Evolutionary conservation across 2,797 vertebrate genomes (phyloP), one percentile per base, ranked within the genome.

Genomic region (Dendrocincla tyrannina): DNA sequence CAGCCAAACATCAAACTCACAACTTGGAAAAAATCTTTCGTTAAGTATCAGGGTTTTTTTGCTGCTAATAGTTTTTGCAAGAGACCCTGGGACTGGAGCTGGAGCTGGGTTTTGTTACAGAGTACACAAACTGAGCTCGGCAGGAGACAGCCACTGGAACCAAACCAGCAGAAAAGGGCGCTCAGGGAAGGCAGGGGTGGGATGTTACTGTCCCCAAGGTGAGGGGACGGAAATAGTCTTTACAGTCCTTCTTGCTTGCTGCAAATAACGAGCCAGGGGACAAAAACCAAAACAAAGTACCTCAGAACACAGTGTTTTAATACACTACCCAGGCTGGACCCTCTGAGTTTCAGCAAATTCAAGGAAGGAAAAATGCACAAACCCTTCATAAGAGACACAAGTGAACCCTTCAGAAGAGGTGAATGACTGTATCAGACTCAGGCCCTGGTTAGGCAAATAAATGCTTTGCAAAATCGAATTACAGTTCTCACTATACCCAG

Each of bases 401-500:
- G 92, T 41, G 69, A 60, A 72, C 22, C 39, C 30, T 82, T 81
- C 35, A 3, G 32, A 52, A 55, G 35, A 81, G 59, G 47, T 90
- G 52, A 77, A 58, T 91, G 76, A 75, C 33, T 1, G 0, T 42
- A 18, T 85, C 52, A 56, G 50, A 39, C 27, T 77, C 64, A 55
- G 60, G 47, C 30, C 28, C 18, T 1, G 1, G 18, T 69, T 41
- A 56, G 59, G 33, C 58, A 93, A 95, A 85, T 63, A 81, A 80
- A 68, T 55, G 52, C 59, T 86, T 94, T 82, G 32, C 67, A 73
- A 88, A 93, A 79, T 75, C 41, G 27, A 91, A 89, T 52, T 56
- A 47, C 78, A 75, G 15, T 78, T 88, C 44, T 69, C n/a, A 19
- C 17, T 94, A 55, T 73, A 82, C 59, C 39, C 50, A 72, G 73